Base-by-base conservation (phyloP, 2,888 invertebrate species). In the Aproaerema taeniolella region DNA sequence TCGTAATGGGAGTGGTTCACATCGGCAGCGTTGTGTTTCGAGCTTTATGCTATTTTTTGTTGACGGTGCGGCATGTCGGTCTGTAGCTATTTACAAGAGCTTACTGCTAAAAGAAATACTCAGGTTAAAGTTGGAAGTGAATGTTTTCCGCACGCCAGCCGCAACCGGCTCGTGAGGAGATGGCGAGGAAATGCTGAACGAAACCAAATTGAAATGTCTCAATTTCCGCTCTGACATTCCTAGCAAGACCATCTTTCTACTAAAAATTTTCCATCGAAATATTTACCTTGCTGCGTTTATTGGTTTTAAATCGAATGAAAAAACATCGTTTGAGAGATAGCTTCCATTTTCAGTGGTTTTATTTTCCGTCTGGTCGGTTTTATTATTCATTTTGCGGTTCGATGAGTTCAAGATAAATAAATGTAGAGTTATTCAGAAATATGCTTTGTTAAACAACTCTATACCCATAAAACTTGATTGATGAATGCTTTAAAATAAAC, bases 131-230 rank as follows among this genome's bases (percentile, higher is more conserved):
- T 32, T n/a, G 55, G 45, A 60, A 11, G 61, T 45, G 58, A 67
- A 67, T 62, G 61, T 67, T 68, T 70, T 63, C 56, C 53, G 46
- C 58, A 49, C 47, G 55, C 51, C 57, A 52, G 46, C 68, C 68
- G 63, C 73, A 59, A 63, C 69, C 64, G 65, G 68, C 66, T 68
- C 60, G 66, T 61, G 44, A 55, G 65, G 68, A 71, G 71, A 77
- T 75, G 68, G 70, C 67, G 58, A 58, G 68, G 73, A 75, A 75
- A 74, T 67, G 64, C 66, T 69, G 58, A 75, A 69, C 70, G 75
- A 74, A 72, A 75, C 71, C 73, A 78, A 79, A 79, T 78, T 80
- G 75, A 81, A 80, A 79, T 71, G 73, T 79, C 77, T 80, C 77
- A 75, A 82, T 80, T 83, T 82, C 80, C 80, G 74, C 54, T 54